Conservation (phyloP, 2,113 vertebrate genomes). For the Mustela nigripes region DNA sequence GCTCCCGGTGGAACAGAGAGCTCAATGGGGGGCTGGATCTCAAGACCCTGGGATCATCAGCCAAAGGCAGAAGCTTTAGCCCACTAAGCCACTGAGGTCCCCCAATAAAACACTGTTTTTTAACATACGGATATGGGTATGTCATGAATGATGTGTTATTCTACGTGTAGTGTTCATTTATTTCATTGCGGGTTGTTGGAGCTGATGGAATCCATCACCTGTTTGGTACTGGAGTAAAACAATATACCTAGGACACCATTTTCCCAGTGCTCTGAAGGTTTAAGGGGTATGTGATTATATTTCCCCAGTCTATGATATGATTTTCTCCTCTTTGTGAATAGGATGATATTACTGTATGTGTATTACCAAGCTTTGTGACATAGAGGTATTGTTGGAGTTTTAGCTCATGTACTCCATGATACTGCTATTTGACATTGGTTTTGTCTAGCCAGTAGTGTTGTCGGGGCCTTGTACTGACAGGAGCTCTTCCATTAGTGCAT, state of each 20-base stretch:
- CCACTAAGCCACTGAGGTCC: too few relatives aligned
- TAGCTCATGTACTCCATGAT: background rate
- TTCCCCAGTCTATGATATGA: background rate
- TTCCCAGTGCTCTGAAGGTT: background rate
- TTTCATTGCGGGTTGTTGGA: background rate
- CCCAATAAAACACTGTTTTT: too few relatives aligned
- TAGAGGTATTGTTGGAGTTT: background rate
- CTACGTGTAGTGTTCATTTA: background rate
- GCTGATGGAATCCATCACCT: background rate
- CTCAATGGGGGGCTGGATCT: too few relatives aligned
- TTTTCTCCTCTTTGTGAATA: background rate
- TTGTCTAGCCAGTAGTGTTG: background rate
- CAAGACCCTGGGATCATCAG: too few relatives aligned
- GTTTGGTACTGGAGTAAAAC: background rate
- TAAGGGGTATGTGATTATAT: background rate
- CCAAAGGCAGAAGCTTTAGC: too few relatives aligned
- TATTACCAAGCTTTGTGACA: background rate
- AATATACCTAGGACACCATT: background rate
- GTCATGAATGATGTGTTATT: background rate
- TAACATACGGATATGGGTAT: too few relatives aligned
- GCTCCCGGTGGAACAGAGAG: too few relatives aligned
- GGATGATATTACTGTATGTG: background rate
- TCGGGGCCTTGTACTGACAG: background rate
- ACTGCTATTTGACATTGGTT: background rate
- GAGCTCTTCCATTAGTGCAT: background rate